Evolutionary conservation across 2,113 vertebrate genomes (phyloP).

Genomic region (Thalassarche chlororhynchos): DNA sequence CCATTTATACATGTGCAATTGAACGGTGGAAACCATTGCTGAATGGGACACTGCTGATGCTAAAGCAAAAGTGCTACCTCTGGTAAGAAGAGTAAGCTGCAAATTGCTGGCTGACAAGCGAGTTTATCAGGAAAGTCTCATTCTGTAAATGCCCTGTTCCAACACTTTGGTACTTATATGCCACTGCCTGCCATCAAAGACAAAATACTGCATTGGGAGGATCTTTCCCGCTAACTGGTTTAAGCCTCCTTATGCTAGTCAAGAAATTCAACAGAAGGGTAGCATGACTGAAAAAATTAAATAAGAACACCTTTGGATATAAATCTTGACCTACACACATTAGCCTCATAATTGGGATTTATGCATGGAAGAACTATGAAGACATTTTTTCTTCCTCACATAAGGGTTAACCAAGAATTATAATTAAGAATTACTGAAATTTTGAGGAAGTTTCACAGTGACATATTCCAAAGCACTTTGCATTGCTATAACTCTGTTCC

Average conservation of each 20-base stretch:
- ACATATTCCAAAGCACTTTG: not conserved
- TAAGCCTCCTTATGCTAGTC: not conserved
- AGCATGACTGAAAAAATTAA: not conserved
- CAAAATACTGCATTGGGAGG: not conserved
- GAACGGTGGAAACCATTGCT: not conserved
- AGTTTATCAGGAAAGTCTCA: not conserved
- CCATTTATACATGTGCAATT: fast-evolving
- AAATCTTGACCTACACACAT: not conserved
- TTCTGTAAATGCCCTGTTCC: not conserved
- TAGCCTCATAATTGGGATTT: not conserved
- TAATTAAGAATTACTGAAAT: not conserved
- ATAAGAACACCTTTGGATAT: not conserved
- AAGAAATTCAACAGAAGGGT: not conserved
- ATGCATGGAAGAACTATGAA: not conserved
- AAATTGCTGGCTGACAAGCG: not conserved
- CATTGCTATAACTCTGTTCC: not conserved
- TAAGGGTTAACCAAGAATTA: not conserved
- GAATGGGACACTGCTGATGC: not conserved
- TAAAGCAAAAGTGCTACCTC: not conserved
- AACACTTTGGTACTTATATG: not conserved
- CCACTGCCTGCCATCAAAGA: not conserved
- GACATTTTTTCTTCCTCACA: not conserved
- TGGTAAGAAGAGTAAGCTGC: not conserved
- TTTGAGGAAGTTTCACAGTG: not conserved
- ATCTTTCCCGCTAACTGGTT: not conserved